phyloP scores from a whole-genome alignment of 1,140 invertebrate species.

The Drosophila takahashii region DNA sequence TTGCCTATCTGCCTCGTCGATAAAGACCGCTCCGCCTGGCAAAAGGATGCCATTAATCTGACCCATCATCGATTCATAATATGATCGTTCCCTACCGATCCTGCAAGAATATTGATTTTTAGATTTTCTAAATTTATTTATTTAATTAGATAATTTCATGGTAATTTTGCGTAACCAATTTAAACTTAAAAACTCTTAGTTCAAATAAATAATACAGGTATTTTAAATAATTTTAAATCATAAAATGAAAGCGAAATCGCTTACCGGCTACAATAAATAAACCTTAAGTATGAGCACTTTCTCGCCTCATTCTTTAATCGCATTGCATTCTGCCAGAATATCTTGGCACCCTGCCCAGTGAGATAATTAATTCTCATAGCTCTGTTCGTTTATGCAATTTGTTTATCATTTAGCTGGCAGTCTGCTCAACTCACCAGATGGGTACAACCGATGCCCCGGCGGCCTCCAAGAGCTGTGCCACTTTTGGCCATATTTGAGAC shows the following conservation, averaged over 20 bases:
- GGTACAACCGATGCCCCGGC: slow-evolving; percentile 41
- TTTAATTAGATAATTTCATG: too few species aligned
- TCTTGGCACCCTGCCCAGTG: slow-evolving; percentile 10
- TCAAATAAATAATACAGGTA: too few species aligned
- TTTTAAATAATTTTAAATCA: background rate
- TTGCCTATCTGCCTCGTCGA: slow-evolving; percentile 68
- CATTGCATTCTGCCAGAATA: background rate
- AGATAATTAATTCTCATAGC: slow-evolving; percentile 21
- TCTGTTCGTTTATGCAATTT: slow-evolving; percentile 14
- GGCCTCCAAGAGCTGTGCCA: slow-evolving; percentile 41
- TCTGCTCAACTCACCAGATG: slow-evolving; percentile 57
- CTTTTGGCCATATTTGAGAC: background rate
- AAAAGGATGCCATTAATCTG: slow-evolving; percentile 90
- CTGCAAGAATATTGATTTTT: slow-evolving; percentile 32
- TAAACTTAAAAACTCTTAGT: too few species aligned
- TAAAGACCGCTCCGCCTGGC: slow-evolving; percentile 90
- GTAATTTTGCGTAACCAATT: too few species aligned
- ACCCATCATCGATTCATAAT: slow-evolving; percentile 85
- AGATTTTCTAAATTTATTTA: background rate
- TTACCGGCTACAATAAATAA: background rate
- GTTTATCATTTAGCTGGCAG: slow-evolving; percentile 1
- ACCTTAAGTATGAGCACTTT: slow-evolving; percentile 1
- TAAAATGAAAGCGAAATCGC: slow-evolving; percentile 11
- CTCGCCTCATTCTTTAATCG: slow-evolving; percentile 15
- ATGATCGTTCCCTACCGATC: slow-evolving; percentile 62